Evolutionary conservation across 2,797 vertebrate species (phyloP).

Genomic region (Florisuga fusca): DNA sequence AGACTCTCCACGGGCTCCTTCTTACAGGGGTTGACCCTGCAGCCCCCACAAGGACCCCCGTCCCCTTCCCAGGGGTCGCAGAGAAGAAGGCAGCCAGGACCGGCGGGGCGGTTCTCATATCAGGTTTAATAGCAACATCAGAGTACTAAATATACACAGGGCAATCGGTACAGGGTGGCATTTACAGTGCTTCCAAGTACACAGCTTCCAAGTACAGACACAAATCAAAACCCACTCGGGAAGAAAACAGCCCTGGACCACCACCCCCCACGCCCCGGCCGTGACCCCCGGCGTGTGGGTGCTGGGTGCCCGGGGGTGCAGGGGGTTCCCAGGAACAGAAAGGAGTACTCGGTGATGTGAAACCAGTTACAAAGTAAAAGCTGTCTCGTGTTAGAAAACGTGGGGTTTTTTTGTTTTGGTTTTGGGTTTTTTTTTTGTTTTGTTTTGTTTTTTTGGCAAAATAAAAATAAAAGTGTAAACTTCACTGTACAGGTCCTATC

Average conservation of each 20-base stretch:
- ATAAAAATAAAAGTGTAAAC: constrained; percentile 68
- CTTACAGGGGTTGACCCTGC: too few relatives aligned
- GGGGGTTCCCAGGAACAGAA: constrained; percentile 24
- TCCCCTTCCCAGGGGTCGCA: fast-evolving
- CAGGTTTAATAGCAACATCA: constrained; percentile 93
- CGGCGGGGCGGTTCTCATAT: constrained; percentile 76
- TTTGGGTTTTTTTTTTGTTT: too few relatives aligned
- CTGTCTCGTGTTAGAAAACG: constrained; percentile 69
- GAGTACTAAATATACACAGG: constrained; percentile 93
- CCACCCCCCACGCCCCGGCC: fast-evolving
- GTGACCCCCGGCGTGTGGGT: background rate
- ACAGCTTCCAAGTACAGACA: constrained; percentile 90
- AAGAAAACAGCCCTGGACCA: constrained; percentile 79
- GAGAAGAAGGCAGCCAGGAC: background rate
- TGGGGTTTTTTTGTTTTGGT: too few relatives aligned
- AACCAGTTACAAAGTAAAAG: constrained; percentile 62
- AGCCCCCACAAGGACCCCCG: fast-evolving
- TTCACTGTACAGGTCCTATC: constrained; percentile 41
- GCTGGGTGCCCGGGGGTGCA: background rate
- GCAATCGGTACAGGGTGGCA: constrained; percentile 87
- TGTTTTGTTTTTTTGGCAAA: constrained; percentile 37
- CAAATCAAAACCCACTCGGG: constrained; percentile 86
- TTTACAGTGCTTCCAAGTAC: constrained; percentile 93
- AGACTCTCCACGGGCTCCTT: background rate
- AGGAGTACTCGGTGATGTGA: constrained; percentile 42